Evolutionary conservation across 2,888 invertebrate species (phyloP).

Genomic region (Coelinius sp.): DNA sequence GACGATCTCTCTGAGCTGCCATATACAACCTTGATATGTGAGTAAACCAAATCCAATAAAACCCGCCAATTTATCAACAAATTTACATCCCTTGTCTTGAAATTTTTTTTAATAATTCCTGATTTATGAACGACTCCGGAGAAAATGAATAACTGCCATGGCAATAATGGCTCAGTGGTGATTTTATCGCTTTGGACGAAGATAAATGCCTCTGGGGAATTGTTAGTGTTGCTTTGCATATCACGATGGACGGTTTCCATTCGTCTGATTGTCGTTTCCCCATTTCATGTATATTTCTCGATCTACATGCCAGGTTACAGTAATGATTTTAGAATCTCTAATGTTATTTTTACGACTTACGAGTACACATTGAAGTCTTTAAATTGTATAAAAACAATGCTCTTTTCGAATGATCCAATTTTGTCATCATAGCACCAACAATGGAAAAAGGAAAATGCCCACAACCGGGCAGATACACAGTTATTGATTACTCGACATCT

Average conservation of each 20-base stretch:
- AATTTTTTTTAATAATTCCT: constrained; percentile 45
- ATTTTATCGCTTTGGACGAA: constrained; percentile 46
- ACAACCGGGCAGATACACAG: constrained; percentile 78
- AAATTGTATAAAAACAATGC: neutral
- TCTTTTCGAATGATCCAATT: neutral
- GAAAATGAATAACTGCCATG: constrained; percentile 47
- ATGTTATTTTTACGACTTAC: neutral
- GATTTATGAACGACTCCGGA: constrained; percentile 46
- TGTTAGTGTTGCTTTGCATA: constrained; percentile 40
- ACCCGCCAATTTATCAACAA: constrained; percentile 6
- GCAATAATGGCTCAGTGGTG: constrained; percentile 46
- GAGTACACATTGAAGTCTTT: neutral
- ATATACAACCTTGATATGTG: constrained; percentile 79
- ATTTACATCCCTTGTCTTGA: neutral
- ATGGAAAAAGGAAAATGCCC: constrained; percentile 79
- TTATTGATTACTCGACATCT: constrained; percentile 71
- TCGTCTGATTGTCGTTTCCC: constrained; percentile 1
- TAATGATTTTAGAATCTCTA: neutral
- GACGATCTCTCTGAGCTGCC: constrained; percentile 73
- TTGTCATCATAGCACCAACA: constrained; percentile 75
- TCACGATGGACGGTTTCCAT: constrained; percentile 32
- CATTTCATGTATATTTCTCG: constrained; percentile 13
- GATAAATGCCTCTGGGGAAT: constrained; percentile 42
- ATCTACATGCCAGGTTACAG: constrained; percentile 10
- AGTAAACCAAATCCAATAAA: constrained; percentile 63